These are phyloP conservation scores for human (Homo sapiens) DNA, from an alignment of 2,113 vertebrate genomes.

Conservation along the genomic window DNA sequence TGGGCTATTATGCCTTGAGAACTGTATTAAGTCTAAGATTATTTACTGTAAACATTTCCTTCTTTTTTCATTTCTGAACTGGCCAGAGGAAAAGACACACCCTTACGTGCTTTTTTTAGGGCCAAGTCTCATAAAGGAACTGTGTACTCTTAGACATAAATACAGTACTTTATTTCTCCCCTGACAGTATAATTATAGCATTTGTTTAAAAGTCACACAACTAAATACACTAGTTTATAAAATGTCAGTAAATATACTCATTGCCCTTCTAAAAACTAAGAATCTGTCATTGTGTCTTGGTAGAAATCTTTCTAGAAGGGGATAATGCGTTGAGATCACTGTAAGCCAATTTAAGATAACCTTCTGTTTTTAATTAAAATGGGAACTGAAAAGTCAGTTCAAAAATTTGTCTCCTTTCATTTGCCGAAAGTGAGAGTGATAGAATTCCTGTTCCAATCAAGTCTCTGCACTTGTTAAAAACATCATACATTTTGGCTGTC, in stretches of 20 bases:
- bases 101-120: background rate
- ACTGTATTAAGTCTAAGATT: background rate
- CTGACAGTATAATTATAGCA: conserved; percentile 60
- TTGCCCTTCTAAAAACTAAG: conserved; percentile 27
- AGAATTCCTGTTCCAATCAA: background rate
- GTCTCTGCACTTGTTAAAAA: background rate
- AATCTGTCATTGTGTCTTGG: conserved; percentile 17
- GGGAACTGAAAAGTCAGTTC: conserved; percentile 28
- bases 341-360: conserved; percentile 40
- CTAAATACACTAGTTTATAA: conserved; percentile 40
- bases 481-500: background rate
- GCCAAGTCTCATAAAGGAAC: background rate
- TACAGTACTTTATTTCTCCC: conserved; percentile 19
- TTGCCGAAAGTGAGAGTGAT: conserved; percentile 37
- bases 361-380: conserved; percentile 74
- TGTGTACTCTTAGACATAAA: background rate
- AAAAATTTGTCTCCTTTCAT: conserved; percentile 56
- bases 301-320: background rate
- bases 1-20: background rate
- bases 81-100: background rate
- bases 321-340: conserved; percentile 42
- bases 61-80: conserved; percentile 29
- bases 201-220: conserved; percentile 44
- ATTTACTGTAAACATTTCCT: background rate
- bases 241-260: conserved; percentile 40